phyloP scores from a whole-genome alignment of 2,797 vertebrate species.

The Paedocypris micromegethes region DNA sequence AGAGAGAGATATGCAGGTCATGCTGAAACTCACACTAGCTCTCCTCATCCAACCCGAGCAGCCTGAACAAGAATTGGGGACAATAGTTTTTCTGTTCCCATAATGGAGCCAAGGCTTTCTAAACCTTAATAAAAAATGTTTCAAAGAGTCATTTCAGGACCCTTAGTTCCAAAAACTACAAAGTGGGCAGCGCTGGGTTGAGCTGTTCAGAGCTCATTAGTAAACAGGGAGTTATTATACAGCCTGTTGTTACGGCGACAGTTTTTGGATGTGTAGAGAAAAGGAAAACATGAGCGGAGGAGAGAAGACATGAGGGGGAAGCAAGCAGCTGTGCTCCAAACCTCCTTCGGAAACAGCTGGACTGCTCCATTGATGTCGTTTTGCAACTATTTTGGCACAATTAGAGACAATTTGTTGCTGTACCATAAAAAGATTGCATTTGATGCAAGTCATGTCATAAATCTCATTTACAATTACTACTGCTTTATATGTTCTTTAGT shows the following conservation, averaged over 20 bases:
- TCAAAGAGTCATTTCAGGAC: conserved; percentile 62
- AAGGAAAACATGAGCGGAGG: conserved; percentile 53
- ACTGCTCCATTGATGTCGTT: conserved; percentile 58
- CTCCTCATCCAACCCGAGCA: conserved; percentile 67
- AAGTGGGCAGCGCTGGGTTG: conserved; percentile 49
- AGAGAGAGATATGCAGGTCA: conserved; percentile 48
- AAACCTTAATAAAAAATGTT: conserved; percentile 71
- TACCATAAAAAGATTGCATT: conserved; percentile 54
- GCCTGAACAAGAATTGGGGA: conserved; percentile 63
- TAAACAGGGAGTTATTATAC: conserved; percentile 48
- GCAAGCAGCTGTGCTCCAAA: conserved; percentile 71
- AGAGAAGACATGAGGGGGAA: conserved; percentile 43
- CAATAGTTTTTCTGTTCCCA: conserved; percentile 72
- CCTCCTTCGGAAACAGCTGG: conserved; percentile 72
- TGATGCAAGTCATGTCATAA: conserved; percentile 55
- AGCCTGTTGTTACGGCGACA: conserved; percentile 64
- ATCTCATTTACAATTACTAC: conserved; percentile 33
- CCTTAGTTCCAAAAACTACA: conserved; percentile 57
- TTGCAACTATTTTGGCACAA: conserved; percentile 65
- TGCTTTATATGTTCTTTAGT: conserved; percentile 7
- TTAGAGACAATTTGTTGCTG: conserved; percentile 56
- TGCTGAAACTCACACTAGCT: conserved; percentile 60
- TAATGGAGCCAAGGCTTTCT: conserved; percentile 59
- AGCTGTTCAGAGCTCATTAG: conserved; percentile 40
- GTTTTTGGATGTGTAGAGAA: conserved; percentile 60